Conservation (phyloP, 2,888 invertebrate genomes). For the Amaurobius ferox region DNA sequence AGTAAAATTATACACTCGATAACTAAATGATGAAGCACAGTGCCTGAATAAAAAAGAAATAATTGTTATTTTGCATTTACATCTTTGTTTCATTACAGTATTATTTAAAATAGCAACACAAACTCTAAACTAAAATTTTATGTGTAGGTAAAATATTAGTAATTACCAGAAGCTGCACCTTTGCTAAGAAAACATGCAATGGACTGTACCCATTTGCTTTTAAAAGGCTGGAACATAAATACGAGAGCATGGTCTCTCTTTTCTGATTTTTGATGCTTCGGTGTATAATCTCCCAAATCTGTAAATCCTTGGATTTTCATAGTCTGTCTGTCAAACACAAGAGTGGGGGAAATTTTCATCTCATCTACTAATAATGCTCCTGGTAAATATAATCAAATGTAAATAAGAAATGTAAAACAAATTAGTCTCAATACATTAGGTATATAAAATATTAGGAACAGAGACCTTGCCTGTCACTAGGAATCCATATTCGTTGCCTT, state of each 20-base stretch:
- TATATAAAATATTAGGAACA: no score
- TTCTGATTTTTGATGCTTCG: not conserved
- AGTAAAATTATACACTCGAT: not conserved
- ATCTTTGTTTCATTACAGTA: no score
- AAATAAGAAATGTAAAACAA: no score
- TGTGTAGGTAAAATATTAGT: not conserved
- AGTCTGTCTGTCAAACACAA: not conserved
- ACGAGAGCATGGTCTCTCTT: slow-evolving; percentile 11
- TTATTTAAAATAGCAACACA: not conserved
- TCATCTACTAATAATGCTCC: not conserved
- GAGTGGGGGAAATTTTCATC: not conserved
- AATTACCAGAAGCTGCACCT: slow-evolving; percentile 8
- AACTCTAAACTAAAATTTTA: not conserved
- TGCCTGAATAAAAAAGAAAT: not conserved
- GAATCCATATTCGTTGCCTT: not conserved
- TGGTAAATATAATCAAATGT: not conserved
- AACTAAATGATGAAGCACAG: not conserved
- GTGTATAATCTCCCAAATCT: not conserved
- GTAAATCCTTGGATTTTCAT: not conserved
- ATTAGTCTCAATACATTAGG: no score
- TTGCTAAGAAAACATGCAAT: slow-evolving; percentile 13
- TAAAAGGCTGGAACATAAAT: slow-evolving; percentile 12
- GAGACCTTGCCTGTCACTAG: no score
- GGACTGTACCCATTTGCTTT: slow-evolving; percentile 1
- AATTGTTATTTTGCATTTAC: not conserved